Evolutionary conservation across 2,113 vertebrate species (phyloP), one percentile per base, ranked within the genome.

Genomic region (Elanus axillaris): DNA sequence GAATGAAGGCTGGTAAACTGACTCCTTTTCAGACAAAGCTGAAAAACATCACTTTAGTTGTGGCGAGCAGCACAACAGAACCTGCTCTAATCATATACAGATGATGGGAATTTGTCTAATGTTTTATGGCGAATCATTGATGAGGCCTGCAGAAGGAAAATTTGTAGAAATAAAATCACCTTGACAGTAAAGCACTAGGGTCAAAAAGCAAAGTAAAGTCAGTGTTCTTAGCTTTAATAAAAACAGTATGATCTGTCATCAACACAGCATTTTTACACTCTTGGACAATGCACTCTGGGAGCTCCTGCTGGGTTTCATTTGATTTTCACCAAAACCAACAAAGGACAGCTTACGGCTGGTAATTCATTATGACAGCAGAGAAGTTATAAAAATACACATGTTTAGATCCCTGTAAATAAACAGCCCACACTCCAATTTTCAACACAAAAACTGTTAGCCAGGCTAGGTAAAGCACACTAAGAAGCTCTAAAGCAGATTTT

Each of bases 151-250:
- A 98, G 98, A 98, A 98, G 97, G 94, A 97, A 99, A 99, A 99
- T 99, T 99, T 99, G 99, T 99, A 98, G 96, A 98, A 99, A 98
- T 98, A 98, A 99, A 99, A 99, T 98, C 99, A 98, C 97, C 98
- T 98, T 99, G 98, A 98, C 98, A 97, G 99, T 98, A 97, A 98
- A 98, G 98, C 96, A 98, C 97, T 67, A 86, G 97, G 98, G 99
- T 99, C 99, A 99, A 98, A 98, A 98, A 98, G 98, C 98, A 98
- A 98, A 98, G 98, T 98, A 98, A 98, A 98, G 98, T 97, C 98
- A 98, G 96, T 98, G 97, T 98, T 99, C 98, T 98, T 98, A 98
- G 98, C 98, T 98, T 99, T 99, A 99, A 99, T 99, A 98, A 98
- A 99, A 99, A 99, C 98, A 98, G 98, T 98, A 99, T 98, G 98